Base-by-base conservation (phyloP, 2,888 invertebrate genomes). In the Glyphotaelius pellucidus region DNA sequence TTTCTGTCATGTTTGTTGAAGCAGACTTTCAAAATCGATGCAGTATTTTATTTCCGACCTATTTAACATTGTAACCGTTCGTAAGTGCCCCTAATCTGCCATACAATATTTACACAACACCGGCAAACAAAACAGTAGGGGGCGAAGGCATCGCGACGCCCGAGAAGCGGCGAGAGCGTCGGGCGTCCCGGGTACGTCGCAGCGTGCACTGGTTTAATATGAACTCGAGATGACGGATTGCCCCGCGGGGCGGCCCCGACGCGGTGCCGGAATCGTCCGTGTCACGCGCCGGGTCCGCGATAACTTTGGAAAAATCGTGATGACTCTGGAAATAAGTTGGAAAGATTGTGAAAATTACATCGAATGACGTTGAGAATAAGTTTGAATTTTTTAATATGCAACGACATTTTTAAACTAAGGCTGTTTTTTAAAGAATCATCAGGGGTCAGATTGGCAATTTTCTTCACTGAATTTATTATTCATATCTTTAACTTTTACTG, bases 141-240 rank as follows among this genome's bases (percentile, higher is more conserved):
- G 67, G 67, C 67, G 9, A 67, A 25, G 67, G 25, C 67, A 9
- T 25, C 25, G 25, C 67, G 67, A 67, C 25, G 67, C 47, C 52
- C 90, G 30, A 32, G 38, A 85, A 31, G 7, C 52, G 35, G 79
- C 80, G 35, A 32, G 14, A 35, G 89, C 86, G 30, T 30, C 84
- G 30, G 90, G 81, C 89, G 91, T 91, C 90, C 83, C 67, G 79
- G 89, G 35, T 89, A 89, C 87, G 89, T 92, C 83, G 85, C 83
- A 30, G 86, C 42, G 84, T 86, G 25, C 90, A 92, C 90, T 91
- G 91, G 90, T 91, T 92, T 90, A 92, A 92, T 91, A 92, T 91
- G 91, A 92, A 90, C 90, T 91, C 91, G 89, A 90, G 86, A 91
- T 91, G 91, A 92, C 90, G 80, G 86, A 92, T 92, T 32, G 81